These are phyloP conservation scores for Phalacrocorax brasilianus DNA, from an alignment of 2,113 vertebrate genomes.

Conservation along the genomic window DNA sequence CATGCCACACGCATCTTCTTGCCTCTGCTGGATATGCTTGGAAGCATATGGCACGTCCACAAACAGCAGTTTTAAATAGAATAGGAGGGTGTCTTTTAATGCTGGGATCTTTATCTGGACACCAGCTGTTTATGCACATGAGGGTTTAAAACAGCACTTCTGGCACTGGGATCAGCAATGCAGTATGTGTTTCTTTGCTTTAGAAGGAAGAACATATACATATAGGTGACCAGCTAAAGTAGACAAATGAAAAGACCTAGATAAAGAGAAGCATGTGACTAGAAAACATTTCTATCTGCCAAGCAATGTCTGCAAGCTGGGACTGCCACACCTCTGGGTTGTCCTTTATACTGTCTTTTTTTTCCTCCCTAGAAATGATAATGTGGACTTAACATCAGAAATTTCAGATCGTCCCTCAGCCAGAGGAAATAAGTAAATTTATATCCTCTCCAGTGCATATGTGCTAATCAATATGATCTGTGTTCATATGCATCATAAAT, in stretches of 20 bases:
- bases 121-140: neutral
- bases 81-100: neutral
- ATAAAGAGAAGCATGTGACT: neutral
- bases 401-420: neutral
- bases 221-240: neutral
- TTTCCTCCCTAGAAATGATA: neutral
- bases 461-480: neutral
- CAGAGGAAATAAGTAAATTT: neutral
- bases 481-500: neutral
- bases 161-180: neutral
- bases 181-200: neutral
- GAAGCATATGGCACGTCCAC: neutral
- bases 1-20: neutral
- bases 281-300: neutral
- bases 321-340: neutral
- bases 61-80: neutral
- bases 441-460: neutral
- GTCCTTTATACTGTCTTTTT: fast-evolving
- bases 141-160: neutral
- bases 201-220: neutral
- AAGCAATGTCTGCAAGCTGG: neutral
- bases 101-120: neutral
- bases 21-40: neutral
- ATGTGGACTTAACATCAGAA: neutral
- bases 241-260: neutral